phyloP scores from a whole-genome alignment of 2,113 vertebrate genomes.

The Synchiropus splendidus region DNA sequence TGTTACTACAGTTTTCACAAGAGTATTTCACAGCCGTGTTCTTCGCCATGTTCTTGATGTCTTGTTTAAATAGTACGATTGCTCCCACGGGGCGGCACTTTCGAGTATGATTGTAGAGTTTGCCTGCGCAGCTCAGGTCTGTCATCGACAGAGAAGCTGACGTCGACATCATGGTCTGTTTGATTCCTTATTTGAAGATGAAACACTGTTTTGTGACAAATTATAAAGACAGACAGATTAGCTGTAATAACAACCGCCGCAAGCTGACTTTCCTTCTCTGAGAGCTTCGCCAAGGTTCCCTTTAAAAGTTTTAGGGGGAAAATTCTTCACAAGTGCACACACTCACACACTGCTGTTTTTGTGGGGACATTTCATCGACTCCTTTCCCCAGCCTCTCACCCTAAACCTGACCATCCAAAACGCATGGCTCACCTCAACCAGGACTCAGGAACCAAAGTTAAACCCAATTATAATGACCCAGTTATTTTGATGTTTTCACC shows the following conservation, averaged over 20 bases:
- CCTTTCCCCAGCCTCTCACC: too few relatives aligned
- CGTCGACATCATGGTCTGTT: background rate
- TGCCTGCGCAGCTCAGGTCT: background rate
- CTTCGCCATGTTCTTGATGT: too few relatives aligned
- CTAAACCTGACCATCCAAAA: too few relatives aligned
- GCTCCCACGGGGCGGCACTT: background rate
- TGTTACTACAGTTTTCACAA: too few relatives aligned
- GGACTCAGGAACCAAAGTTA: too few relatives aligned
- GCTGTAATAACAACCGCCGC: background rate
- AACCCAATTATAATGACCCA: too few relatives aligned
- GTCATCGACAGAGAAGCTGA: background rate
- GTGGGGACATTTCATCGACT: too few relatives aligned
- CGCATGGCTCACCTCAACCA: too few relatives aligned
- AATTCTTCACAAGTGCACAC: background rate
- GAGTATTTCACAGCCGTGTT: too few relatives aligned
- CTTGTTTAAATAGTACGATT: background rate
- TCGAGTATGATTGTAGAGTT: background rate
- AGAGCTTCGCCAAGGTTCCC: too few relatives aligned
- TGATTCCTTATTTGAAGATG: background rate
- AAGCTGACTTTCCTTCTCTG: background rate
- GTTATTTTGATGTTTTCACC: too few relatives aligned
- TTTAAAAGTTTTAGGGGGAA: conserved; percentile 1
- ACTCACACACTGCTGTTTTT: too few relatives aligned
- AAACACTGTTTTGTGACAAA: background rate
- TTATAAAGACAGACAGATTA: background rate